Evolutionary conservation across 2,113 vertebrate genomes (phyloP).

Genomic region (Archilochus colubris): DNA sequence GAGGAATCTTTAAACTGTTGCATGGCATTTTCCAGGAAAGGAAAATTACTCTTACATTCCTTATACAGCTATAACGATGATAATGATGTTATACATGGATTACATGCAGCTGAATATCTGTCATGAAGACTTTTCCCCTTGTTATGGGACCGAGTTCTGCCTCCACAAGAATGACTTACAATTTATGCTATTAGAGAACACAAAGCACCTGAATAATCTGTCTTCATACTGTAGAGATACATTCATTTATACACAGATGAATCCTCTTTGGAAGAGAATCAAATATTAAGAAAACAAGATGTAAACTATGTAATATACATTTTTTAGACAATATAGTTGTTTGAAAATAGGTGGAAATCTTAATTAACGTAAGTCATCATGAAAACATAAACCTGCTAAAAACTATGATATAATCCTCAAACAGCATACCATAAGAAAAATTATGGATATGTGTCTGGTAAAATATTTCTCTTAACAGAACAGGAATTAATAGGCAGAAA

Average conservation of each 20-base stretch:
- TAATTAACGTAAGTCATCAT: neutral
- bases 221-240: neutral
- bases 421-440: neutral
- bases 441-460: neutral
- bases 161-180: neutral
- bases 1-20: neutral
- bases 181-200: neutral
- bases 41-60: neutral
- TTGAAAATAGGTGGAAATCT: neutral
- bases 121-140: neutral
- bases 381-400: neutral
- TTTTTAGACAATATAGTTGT: neutral
- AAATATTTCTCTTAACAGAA: neutral
- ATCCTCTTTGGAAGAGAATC: neutral
- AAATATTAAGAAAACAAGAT: neutral
- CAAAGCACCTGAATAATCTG: neutral
- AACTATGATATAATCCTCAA: neutral
- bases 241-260: neutral
- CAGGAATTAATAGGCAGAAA: neutral
- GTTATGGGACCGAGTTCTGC: neutral
- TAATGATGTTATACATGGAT: neutral
- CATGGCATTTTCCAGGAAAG: slow-evolving; percentile 23
- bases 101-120: neutral
- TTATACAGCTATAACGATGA: neutral
- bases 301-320: neutral